These are phyloP conservation scores for Athene cunicularia DNA, from an alignment of 2,113 vertebrate species.

Conservation along the genomic window DNA sequence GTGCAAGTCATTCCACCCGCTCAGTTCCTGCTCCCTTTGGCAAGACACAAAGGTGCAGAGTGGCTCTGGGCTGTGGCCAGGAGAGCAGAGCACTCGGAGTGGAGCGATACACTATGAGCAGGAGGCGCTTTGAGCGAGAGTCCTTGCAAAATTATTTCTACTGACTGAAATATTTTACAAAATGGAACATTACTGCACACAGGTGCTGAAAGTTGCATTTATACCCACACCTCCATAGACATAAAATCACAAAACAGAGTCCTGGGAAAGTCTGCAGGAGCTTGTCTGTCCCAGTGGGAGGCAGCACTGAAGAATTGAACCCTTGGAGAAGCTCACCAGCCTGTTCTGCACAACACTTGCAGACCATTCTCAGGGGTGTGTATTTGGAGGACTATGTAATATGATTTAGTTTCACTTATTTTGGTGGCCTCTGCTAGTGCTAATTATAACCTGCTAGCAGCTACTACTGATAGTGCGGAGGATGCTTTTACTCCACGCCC, in stretches of 20 bases:
- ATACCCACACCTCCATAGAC: rapidly evolving
- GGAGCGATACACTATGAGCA: rapidly evolving
- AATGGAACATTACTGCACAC: too few species aligned
- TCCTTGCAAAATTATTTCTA: not conserved
- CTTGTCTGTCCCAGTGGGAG: not conserved
- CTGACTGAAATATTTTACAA: not conserved
- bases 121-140: rapidly evolving
- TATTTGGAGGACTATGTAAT: not conserved
- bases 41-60: not conserved
- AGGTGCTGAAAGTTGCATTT: not conserved
- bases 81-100: rapidly evolving
- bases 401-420: not conserved
- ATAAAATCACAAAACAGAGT: not conserved
- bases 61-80: not conserved
- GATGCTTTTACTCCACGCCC: not conserved
- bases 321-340: rapidly evolving
- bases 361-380: not conserved
- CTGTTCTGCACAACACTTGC: not conserved
- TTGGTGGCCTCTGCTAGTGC: not conserved
- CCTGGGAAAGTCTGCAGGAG: not conserved
- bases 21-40: not conserved
- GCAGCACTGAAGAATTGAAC: rapidly evolving
- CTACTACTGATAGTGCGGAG: not conserved
- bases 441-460: not conserved
- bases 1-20: not conserved